Base-by-base conservation (phyloP, 1,140 invertebrate species). In the Anastatus disparis region DNA sequence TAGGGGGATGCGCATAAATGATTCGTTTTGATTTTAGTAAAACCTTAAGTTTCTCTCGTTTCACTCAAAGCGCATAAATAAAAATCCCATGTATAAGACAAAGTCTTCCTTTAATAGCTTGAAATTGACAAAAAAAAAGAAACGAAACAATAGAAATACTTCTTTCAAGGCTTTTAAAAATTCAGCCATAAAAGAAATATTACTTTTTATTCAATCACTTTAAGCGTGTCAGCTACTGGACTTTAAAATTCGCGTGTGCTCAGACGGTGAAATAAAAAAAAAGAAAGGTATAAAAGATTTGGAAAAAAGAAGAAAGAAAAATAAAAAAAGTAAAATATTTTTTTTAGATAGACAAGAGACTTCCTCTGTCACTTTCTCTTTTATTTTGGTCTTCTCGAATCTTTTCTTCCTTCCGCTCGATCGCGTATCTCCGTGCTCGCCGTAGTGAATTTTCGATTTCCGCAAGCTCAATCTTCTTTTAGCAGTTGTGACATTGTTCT, bases 371-470 rank as follows among this genome's bases (percentile, higher is more conserved):
- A 10, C 17, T 13, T n/a, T 15, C 63, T 53, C 27, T 55, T 10
- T 1, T n/a, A n/a, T n/a, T n/a, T n/a, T n/a, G n/a, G n/a, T 22
- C 27, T 42, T 29, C 17, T 50, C 27, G 38, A 63, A 63, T 59
- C 42, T 56, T 70, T 63, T 42, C 68, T 71, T 71, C 53, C 61
- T 71, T 71, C 69, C 69, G 61, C 29, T 40, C 55, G 40, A 50
- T 40, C 48, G 24, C 69, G 52, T 63, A 63, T 62, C 59, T n/a
- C n/a, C n/a, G 58, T 46, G 68, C n/a, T n/a, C 20, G 59, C 40
- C 68, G 52, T 71, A 71, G 64, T 71, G 69, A 71, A 71, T 71
- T n/a, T 71, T 71, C 69, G 61, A 71, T 71, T 71, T 64, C 52
- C 53, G 59, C 50, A 52, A 70, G 27, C 50, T 17, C 52, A 3